These are phyloP conservation scores for Porites evermanni DNA, from an alignment of 92 coral and sea anemone species.

Conservation along the genomic window DNA sequence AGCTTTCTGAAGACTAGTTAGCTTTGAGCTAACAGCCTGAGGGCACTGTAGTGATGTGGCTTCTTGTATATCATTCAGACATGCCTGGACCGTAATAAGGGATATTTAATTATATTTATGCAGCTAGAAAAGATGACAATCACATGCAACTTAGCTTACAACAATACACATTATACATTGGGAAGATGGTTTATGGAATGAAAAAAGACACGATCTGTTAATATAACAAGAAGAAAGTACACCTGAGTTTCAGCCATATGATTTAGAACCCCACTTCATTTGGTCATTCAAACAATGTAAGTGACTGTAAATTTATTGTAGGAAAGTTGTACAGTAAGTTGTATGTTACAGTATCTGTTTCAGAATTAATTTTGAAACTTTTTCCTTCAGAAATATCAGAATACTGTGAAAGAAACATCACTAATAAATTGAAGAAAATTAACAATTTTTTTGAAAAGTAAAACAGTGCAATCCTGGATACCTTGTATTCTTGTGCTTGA, in stretches of 20 bases:
- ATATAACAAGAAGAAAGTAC: not conserved
- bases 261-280: no score
- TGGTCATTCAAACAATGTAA: no score
- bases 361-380: no score
- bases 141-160: no score
- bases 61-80: constrained; percentile 83
- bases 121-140: not conserved
- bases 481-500: constrained; percentile 77
- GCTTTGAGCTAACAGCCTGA: constrained; percentile 60
- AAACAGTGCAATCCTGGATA: not conserved
- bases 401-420: no score
- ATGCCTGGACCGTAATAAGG: constrained; percentile 50
- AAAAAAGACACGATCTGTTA: not conserved
- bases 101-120: not conserved
- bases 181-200: not conserved
- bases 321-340: no score
- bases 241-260: no score
- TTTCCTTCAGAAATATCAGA: no score
- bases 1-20: constrained; percentile 69
- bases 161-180: no score
- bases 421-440: no score
- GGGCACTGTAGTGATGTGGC: constrained; percentile 68
- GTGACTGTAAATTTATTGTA: no score
- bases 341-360: no score
- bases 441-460: not conserved